phyloP scores from a whole-genome alignment of 2,888 invertebrate genomes.

The Periphyllus acericola region DNA sequence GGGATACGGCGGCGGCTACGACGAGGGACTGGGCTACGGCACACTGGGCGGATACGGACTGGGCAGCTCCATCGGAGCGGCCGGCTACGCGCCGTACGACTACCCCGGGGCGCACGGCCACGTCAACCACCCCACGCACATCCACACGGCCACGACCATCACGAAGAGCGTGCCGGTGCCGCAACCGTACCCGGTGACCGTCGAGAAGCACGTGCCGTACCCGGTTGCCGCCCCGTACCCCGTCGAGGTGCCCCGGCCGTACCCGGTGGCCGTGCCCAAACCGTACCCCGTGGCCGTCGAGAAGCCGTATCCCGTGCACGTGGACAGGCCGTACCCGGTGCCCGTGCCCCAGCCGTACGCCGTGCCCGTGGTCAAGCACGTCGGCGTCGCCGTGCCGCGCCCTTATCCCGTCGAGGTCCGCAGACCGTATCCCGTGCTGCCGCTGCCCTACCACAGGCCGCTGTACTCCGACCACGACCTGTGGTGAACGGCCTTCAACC shows the following conservation, averaged over 20 bases:
- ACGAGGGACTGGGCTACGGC: slow-evolving; percentile 64
- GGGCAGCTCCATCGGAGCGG: slow-evolving; percentile 62
- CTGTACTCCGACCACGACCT: slow-evolving; percentile 51
- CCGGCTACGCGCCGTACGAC: slow-evolving; percentile 64
- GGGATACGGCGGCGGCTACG: slow-evolving; percentile 66
- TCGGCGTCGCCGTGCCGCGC: slow-evolving; percentile 64
- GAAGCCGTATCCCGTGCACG: slow-evolving; percentile 65
- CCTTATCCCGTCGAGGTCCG: slow-evolving; percentile 70
- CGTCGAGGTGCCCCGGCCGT: slow-evolving; percentile 70
- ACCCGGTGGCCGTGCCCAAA: slow-evolving; percentile 68
- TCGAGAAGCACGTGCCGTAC: slow-evolving; percentile 70
- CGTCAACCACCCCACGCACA: slow-evolving; percentile 67
- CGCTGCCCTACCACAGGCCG: slow-evolving; percentile 61
- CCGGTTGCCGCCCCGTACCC: slow-evolving; percentile 69
- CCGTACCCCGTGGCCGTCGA: slow-evolving; percentile 65
- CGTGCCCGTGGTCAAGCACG: slow-evolving; percentile 64
- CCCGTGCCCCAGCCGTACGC: slow-evolving; percentile 64
- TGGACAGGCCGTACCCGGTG: slow-evolving; percentile 65
- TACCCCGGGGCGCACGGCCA: slow-evolving; percentile 68
- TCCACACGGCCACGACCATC: slow-evolving; percentile 69
- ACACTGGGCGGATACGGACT: slow-evolving; percentile 63
- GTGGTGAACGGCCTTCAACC: slow-evolving; percentile 13
- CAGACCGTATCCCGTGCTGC: slow-evolving; percentile 65
- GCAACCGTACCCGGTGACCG: slow-evolving; percentile 70
- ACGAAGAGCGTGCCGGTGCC: slow-evolving; percentile 70